Base-by-base conservation (phyloP, 2,113 vertebrate genomes). In the Microtus richardsoni region DNA sequence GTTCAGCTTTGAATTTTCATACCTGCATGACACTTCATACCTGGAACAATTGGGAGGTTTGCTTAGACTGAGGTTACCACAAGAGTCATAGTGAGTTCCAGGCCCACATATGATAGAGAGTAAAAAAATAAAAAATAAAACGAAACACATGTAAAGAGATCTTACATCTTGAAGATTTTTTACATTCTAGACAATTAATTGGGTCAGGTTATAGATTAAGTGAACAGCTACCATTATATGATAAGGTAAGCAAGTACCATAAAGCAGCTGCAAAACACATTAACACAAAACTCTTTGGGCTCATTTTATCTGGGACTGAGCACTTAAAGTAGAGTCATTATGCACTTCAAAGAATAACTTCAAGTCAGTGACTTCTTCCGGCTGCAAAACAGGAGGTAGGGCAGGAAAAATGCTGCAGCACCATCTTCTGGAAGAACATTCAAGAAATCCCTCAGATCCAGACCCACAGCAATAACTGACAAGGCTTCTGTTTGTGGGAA, bases 381-480 rank as follows among this genome's bases (percentile, higher is more conserved):
- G 97, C 98, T 99, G 93, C 99, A 99, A 16, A 99, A 98, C 94
- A 99, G 98, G 96, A 99, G 98, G 97, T 99, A 98, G 0, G 99
- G 99, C 96, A 99, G 98, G 98, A 99, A 99, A 98, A 99, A 99
- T 0, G 98, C 98, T 3, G 99, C 99, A 0, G 98, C 98, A 89
- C 99, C 99, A 79, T 99, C 99, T 30, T 99, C 99, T 0, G 99
- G 99, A 17, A 99, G 97, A 80, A 99, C 97, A 71, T 98, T 99
- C 97, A 99, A 94, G 95, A 99, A 99, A 97, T 99, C 99, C 85
- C 98, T 89, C 0, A 99, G 98, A 79, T 99, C 99, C 74, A 99
- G 98, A 90, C 99, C 99, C 97, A 97, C 98, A 82, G 99, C 98
- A 77, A 99, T 97, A 87, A 99, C 98, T 0, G 99, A 98, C 97